Evolutionary conservation across 2,797 vertebrate genomes (phyloP).

Genomic region (Anabacerthia variegaticeps): DNA sequence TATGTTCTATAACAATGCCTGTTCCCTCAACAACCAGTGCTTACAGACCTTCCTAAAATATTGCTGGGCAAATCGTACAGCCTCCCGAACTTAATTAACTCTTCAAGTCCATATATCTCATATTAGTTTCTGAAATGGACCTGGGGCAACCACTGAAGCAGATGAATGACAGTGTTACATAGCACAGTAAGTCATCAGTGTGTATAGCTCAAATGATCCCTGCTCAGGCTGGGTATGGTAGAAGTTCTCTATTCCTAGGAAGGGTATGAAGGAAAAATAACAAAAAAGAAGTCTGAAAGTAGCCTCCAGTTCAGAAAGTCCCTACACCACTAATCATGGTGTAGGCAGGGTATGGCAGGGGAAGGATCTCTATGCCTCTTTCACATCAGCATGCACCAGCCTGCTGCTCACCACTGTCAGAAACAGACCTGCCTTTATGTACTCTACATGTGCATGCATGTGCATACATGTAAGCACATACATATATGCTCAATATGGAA

Average conservation of each 20-base stretch:
- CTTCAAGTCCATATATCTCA: background rate
- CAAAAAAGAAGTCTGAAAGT: background rate
- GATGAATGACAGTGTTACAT: background rate
- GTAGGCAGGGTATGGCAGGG: background rate
- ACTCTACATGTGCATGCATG: background rate
- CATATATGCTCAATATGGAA: background rate
- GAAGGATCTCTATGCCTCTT: background rate
- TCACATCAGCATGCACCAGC: background rate
- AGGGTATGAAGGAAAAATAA: background rate
- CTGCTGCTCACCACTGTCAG: background rate
- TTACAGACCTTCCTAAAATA: slow-evolving; percentile 46
- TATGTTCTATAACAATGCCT: slow-evolving; percentile 35
- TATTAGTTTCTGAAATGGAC: slow-evolving; percentile 28
- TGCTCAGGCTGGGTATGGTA: background rate
- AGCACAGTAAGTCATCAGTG: background rate
- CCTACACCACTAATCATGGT: background rate
- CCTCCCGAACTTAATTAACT: slow-evolving; percentile 48
- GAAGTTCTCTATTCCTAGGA: background rate
- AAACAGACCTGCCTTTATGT: background rate
- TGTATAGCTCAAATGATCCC: background rate
- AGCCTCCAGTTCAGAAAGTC: background rate
- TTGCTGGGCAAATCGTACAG: slow-evolving; percentile 14
- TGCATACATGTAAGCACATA: background rate
- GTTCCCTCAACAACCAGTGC: background rate
- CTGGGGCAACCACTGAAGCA: background rate